phyloP scores from a whole-genome alignment of 2,888 invertebrate species.

The Dimorphilus gyrociliatus region DNA sequence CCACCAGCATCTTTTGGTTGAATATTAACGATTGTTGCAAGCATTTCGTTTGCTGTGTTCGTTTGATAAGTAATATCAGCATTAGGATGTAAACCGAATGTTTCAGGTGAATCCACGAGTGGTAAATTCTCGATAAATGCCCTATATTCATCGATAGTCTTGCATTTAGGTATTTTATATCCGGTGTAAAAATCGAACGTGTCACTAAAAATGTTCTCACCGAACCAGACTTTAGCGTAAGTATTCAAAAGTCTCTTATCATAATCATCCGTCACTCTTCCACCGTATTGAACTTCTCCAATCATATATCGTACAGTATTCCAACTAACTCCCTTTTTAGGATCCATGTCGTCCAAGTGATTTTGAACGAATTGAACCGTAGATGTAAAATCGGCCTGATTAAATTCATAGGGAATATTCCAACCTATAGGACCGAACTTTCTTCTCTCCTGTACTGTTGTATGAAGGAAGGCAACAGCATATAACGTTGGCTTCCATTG shows the following conservation, averaged over 20 bases:
- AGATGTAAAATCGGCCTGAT: slow-evolving; percentile 86
- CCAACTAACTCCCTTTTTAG: slow-evolving; percentile 91
- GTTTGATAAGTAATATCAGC: slow-evolving; percentile 96
- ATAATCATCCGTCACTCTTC: slow-evolving; percentile 88
- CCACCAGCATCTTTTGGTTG: slow-evolving; percentile 83
- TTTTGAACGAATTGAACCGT: slow-evolving; percentile 90
- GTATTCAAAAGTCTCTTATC: slow-evolving; percentile 81
- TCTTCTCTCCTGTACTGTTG: slow-evolving; percentile 79
- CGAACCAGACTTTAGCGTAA: slow-evolving; percentile 81
- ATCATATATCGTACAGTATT: slow-evolving; percentile 93
- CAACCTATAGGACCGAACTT: slow-evolving; percentile 92
- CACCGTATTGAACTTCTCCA: slow-evolving; percentile 68
- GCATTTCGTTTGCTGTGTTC: slow-evolving; percentile 69
- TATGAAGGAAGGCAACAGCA: slow-evolving; percentile 83
- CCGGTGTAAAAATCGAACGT: slow-evolving; percentile 80
- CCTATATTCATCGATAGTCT: slow-evolving; percentile 41
- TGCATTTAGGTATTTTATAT: slow-evolving; percentile 74
- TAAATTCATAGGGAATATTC: slow-evolving; percentile 93
- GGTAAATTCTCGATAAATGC: slow-evolving; percentile 66
- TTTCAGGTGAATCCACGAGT: slow-evolving; percentile 66
- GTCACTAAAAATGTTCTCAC: slow-evolving; percentile 64
- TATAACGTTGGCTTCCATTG: slow-evolving; percentile 89
- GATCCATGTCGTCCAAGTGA: slow-evolving; percentile 88
- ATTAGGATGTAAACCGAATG: slow-evolving; percentile 86
- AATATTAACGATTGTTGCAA: slow-evolving; percentile 85